Evolutionary conservation across 2,113 vertebrate species (phyloP), one percentile per base, ranked within the genome.

Genomic region (Maylandia zebra): DNA sequence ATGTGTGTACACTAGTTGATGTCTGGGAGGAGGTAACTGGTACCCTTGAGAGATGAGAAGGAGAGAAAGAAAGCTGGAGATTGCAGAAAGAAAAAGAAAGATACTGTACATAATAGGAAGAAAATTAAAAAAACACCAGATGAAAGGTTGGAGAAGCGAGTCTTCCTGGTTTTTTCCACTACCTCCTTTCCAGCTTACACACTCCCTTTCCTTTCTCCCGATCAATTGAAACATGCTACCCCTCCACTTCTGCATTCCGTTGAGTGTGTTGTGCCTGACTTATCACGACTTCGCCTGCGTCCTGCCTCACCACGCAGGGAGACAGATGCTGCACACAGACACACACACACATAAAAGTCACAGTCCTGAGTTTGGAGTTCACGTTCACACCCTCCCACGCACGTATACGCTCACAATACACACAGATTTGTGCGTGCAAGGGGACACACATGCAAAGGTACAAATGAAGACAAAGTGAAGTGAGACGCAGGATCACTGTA

Each of bases 281-380:
- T 93, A 94, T 94, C 93, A 94, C 90, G 86, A 93, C 86, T 94
- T 84, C 53, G 71, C 45, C 43, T 78, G 74, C 48, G 55, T 90
- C 53, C 27, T 78, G 74, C 66, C 76, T 88, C 53, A 85, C 86
- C 50, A 71, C 27, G 36, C 82, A 82, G 48, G 34, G 32, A 89
- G 83, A 92, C 79, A 43, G 85, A 84, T 86, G 88, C 71, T 48
- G 19, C 64, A 83, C 30, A 36, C 55, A 78, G 61, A 52, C 27
- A 36, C 50, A 48, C 24, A 45, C 19, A 43, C 13, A 74, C 43
- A 41, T n/a, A 43, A 43, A 43, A 27, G 71, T 76, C 71, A 80
- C 45, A 56, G 30, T 53, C 45, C 69, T 41, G 55, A 57, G 81
- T 57, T 24, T 38, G 84, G 12, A 78, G 61, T 52, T 24, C 8